Evolutionary conservation across 2,888 invertebrate genomes (phyloP), one percentile per base, ranked within the genome.

Genomic region (Caradrina kadenii): DNA sequence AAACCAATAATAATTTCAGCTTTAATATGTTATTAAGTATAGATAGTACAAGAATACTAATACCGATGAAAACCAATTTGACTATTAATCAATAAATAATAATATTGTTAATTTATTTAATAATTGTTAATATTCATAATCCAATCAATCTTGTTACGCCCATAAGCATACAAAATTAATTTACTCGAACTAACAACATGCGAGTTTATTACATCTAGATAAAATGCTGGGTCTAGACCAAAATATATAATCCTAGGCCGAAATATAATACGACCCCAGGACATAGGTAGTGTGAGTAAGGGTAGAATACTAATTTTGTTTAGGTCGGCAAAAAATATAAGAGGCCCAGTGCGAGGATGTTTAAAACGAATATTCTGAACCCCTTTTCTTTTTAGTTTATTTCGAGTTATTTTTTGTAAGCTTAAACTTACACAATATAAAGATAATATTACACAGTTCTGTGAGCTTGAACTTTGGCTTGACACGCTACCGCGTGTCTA

Each of bases 221-320:
- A 68, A 70, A 66, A 70, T 42, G 63, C 53, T 67, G 59, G 35
- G 62, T 73, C 69, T 76, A 68, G 80, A 68, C 83, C 69, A 50
- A 76, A 69, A 73, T 50, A 67, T 48, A 67, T 71, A 61, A 76
- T 71, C 52, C 69, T 26, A 60, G 63, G 35, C 21, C 55, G 49
- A 69, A 81, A 76, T 63, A 60, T 70, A 76, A 64, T 72, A 61
- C 56, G 48, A 21, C 19, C 63, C 26, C 62, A 76, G 54, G 66
- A 73, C 67, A 73, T 54, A 68, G 65, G 52, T 66, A 50, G 62
- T 66, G 66, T 63, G 53, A 50, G 72, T 60, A 68, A 63, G 81
- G 76, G 67, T 63, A 60, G 83, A 83, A 83, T 81, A 83, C 83
- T 69, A 83, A 81, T 81, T 77, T 69, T 65, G 70, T 67, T 62